These are phyloP conservation scores for Halisarca cf. caerulea DNA, from an alignment of 37 sponge, comb jelly and placozoan species.

Conservation along the genomic window DNA sequence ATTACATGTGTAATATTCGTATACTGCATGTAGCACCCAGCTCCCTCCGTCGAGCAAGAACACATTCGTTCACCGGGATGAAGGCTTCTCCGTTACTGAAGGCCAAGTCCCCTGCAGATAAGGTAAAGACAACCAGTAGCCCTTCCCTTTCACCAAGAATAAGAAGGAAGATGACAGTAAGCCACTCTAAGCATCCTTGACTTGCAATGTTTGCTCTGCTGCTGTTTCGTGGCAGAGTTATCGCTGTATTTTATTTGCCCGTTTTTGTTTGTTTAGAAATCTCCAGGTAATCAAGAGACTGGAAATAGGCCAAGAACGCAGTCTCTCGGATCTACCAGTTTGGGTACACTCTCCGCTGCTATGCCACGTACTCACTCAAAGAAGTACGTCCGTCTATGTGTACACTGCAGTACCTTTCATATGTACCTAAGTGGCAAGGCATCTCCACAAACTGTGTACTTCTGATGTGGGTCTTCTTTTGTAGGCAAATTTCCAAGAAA, in stretches of 20 bases:
- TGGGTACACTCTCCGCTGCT: not conserved
- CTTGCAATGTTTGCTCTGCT: too few relatives aligned
- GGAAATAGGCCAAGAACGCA: not conserved
- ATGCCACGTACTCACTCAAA: not conserved
- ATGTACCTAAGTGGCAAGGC: too few relatives aligned
- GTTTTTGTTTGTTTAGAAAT: too few relatives aligned
- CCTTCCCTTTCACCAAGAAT: conserved; percentile 6
- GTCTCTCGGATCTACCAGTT: not conserved
- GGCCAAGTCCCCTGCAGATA: not conserved
- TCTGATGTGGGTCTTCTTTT: too few relatives aligned
- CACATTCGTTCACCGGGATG: not conserved
- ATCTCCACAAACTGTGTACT: too few relatives aligned
- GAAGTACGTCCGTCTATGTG: not conserved
- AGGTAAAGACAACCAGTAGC: not conserved
- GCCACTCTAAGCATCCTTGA: too few relatives aligned
- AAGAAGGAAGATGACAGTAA: conserved; percentile 1
- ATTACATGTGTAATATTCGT: too few relatives aligned
- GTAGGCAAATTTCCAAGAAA: conserved; percentile 85
- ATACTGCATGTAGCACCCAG: not conserved
- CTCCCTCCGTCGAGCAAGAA: not conserved
- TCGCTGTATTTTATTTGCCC: too few relatives aligned
- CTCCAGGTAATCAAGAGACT: not conserved
- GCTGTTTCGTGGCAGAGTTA: too few relatives aligned
- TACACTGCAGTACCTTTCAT: too few relatives aligned
- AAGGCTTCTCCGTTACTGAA: not conserved